These are phyloP conservation scores for Xenotilapia leptura DNA, from an alignment of 2,113 vertebrate genomes.

Conservation along the genomic window DNA sequence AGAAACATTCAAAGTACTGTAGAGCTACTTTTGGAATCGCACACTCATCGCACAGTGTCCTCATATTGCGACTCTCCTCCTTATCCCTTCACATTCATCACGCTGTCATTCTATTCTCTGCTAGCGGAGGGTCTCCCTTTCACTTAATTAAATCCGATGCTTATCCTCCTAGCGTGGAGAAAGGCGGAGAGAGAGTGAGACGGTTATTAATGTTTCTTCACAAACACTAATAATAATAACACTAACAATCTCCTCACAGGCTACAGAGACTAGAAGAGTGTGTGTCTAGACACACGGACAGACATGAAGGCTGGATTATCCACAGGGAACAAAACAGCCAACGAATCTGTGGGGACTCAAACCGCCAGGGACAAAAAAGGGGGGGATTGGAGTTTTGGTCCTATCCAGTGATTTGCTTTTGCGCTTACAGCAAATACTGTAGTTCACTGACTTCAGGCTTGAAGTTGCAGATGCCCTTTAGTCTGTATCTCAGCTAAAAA, in stretches of 20 bases:
- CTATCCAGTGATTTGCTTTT: background rate
- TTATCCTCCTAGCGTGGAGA: background rate
- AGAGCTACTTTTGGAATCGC: background rate
- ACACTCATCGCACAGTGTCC: background rate
- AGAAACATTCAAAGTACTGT: background rate
- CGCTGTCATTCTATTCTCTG: conserved; percentile 16
- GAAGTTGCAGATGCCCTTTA: background rate
- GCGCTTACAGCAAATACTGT: background rate
- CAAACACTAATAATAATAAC: background rate
- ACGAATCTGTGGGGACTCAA: background rate
- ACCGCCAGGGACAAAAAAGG: background rate
- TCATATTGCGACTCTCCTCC: conserved; percentile 1
- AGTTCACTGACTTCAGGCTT: background rate
- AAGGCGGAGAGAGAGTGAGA: background rate
- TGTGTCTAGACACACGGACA: background rate
- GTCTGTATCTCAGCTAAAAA: background rate
- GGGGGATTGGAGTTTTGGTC: background rate
- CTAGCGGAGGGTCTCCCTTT: conserved; percentile 22
- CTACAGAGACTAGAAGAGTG: background rate
- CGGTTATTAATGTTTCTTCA: background rate
- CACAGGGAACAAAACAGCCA: background rate
- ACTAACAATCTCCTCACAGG: background rate
- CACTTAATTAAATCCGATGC: conserved; percentile 35
- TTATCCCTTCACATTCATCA: conserved; percentile 22
- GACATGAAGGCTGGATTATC: background rate